phyloP scores from a whole-genome alignment of 2,888 invertebrate species.

The Dolomedes plantarius region DNA sequence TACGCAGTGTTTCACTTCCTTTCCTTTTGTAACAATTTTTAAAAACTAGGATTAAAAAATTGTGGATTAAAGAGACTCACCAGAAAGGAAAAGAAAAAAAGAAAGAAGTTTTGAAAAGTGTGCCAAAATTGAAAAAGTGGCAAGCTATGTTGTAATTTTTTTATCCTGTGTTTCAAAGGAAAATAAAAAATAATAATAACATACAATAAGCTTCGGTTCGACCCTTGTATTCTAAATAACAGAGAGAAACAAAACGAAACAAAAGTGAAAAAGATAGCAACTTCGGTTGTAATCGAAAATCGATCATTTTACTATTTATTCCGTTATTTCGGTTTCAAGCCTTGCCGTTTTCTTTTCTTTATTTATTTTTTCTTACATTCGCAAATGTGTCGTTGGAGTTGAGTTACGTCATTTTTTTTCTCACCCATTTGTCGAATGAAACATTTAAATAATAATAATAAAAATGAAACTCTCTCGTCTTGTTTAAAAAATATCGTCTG shows the following conservation, averaged over 20 bases:
- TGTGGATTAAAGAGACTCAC: no score
- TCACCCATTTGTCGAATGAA: background rate
- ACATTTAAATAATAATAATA: background rate
- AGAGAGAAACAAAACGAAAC: slow-evolving; percentile 5
- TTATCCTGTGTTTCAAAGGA: background rate
- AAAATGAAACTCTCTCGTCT: background rate
- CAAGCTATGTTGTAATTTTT: background rate
- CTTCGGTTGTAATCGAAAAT: slow-evolving; percentile 68
- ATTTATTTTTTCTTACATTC: slow-evolving; percentile 14
- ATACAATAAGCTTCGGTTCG: background rate
- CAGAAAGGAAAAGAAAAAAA: no score
- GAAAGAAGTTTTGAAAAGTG: no score
- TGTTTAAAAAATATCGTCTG: background rate
- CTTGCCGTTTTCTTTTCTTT: slow-evolving; percentile 8
- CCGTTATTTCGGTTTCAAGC: slow-evolving; percentile 41
- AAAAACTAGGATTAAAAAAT: no score
- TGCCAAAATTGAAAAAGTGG: background rate
- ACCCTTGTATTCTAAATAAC: slow-evolving; percentile 11
- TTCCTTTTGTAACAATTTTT: no score
- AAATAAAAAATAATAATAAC: background rate
- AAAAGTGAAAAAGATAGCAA: slow-evolving; percentile 32
- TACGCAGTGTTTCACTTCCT: no score
- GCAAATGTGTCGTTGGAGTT: slow-evolving; percentile 24
- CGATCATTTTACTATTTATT: slow-evolving; percentile 62
- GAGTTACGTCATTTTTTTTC: slow-evolving; percentile 10